phyloP scores from a whole-genome alignment of 1,140 invertebrate species.

The Drosophila bifasciata region DNA sequence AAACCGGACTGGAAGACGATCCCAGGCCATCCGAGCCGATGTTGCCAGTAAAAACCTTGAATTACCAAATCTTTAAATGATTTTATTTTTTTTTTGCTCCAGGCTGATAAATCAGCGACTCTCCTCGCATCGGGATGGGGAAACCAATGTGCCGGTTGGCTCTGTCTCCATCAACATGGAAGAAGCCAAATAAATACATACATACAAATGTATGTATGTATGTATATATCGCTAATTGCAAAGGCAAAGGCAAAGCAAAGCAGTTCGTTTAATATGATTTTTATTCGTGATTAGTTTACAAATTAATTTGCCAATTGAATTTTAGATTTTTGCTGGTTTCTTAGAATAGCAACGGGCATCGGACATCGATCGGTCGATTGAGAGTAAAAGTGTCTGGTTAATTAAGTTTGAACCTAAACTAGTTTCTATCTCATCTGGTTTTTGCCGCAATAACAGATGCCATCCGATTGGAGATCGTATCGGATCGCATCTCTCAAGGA shows the following conservation, averaged over 20 bases:
- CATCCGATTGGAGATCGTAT: conserved; percentile 12
- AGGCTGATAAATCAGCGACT: conserved; percentile 44
- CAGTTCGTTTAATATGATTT: conserved; percentile 12
- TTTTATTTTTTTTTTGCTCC: conserved; percentile 43
- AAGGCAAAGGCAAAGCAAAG: conserved; percentile 32
- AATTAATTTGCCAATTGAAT: conserved; percentile 55
- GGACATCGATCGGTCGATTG: not conserved
- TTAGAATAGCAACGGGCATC: conserved; percentile 23
- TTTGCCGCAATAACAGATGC: conserved; percentile 12
- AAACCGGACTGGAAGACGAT: conserved; percentile 40
- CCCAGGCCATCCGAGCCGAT: conserved; percentile 18
- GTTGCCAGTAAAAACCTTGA: conserved; percentile 71
- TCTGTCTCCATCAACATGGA: no score
- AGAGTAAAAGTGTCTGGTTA: conserved; percentile 54
- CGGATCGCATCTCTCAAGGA: conserved; percentile 46
- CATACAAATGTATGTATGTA: conserved; percentile 5
- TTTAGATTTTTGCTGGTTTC: conserved; percentile 35
- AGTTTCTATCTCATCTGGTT: conserved; percentile 44
- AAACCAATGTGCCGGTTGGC: no score
- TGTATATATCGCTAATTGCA: conserved; percentile 38
- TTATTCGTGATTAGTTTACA: conserved; percentile 45
- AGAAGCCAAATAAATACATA: not conserved
- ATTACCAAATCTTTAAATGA: conserved; percentile 70
- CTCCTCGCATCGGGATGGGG: no score
- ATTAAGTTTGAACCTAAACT: conserved; percentile 49